Evolutionary conservation across 2,888 invertebrate species (phyloP).

Genomic region (Xestia c-nigrum): DNA sequence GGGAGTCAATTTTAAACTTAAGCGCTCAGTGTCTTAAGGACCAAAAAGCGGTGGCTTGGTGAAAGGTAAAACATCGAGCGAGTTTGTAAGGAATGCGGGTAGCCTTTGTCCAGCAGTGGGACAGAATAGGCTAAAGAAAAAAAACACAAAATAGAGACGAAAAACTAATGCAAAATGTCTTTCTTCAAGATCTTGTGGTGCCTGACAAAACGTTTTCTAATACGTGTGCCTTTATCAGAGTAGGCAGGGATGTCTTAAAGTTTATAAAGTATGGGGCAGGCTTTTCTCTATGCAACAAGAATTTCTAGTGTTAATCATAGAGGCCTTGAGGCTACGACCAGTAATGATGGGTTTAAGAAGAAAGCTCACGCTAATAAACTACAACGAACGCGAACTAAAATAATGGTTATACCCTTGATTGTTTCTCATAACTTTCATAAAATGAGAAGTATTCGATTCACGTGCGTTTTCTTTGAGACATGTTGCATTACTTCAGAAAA

Average conservation of each 20-base stretch:
- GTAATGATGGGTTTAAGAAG: conserved; percentile 41
- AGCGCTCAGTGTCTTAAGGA: not conserved
- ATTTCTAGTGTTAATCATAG: conserved; percentile 21
- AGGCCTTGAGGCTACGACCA: conserved; percentile 12
- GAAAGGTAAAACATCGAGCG: too few species aligned
- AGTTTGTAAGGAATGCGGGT: too few species aligned
- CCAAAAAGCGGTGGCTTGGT: too few species aligned
- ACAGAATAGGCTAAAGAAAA: too few species aligned
- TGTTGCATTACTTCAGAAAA: conserved; percentile 2
- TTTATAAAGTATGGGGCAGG: not conserved
- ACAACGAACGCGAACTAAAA: conserved; percentile 20
- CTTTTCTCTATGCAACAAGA: conserved; percentile 16
- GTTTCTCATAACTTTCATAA: conserved; percentile 48
- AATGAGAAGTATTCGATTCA: conserved; percentile 9
- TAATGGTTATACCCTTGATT: conserved; percentile 31
- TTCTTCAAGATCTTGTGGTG: not conserved
- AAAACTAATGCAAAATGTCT: not conserved
- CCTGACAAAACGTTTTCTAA: not conserved
- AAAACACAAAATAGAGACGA: too few species aligned
- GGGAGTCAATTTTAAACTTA: not conserved
- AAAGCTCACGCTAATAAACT: conserved; percentile 38
- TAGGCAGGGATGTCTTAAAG: not conserved
- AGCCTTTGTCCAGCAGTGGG: too few species aligned
- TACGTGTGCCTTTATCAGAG: not conserved
- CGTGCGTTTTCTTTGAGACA: conserved; percentile 3